These are phyloP conservation scores for Albula glossodonta DNA, from an alignment of 2,113 vertebrate genomes.

Conservation along the genomic window DNA sequence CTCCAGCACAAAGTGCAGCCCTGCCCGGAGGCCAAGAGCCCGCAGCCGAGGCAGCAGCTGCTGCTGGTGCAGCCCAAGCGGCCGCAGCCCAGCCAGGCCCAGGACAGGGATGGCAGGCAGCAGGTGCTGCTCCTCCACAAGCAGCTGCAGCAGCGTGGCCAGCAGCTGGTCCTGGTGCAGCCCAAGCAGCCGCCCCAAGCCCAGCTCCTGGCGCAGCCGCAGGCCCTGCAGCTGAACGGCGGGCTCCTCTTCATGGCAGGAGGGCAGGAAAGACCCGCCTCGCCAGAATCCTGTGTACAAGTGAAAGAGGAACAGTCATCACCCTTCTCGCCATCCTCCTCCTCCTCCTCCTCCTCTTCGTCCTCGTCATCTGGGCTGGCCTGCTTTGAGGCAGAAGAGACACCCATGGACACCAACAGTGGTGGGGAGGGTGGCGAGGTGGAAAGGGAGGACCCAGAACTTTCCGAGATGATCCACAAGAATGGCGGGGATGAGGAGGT, in stretches of 20 bases:
- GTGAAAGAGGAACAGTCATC: slow-evolving; percentile 39
- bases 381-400: slow-evolving; percentile 29
- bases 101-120: neutral
- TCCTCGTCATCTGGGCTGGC: neutral
- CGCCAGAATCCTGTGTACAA: neutral
- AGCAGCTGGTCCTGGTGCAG: neutral
- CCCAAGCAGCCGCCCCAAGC: neutral
- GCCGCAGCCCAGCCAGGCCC: neutral
- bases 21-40: neutral
- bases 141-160: neutral
- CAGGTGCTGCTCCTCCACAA: neutral
- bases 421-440: neutral
- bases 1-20: neutral
- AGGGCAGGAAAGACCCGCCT: neutral
- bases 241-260: neutral
- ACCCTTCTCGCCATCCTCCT: neutral
- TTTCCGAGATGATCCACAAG: neutral
- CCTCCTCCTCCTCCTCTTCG: neutral
- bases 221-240: neutral
- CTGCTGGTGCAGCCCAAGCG: neutral
- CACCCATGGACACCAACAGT: slow-evolving; percentile 41
- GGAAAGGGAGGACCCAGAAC: neutral
- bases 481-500: neutral
- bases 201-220: neutral
- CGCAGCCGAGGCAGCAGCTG: slow-evolving; percentile 8